These are phyloP conservation scores for Neopipo cinnamomea DNA, from an alignment of 2,113 vertebrate species.

Conservation along the genomic window DNA sequence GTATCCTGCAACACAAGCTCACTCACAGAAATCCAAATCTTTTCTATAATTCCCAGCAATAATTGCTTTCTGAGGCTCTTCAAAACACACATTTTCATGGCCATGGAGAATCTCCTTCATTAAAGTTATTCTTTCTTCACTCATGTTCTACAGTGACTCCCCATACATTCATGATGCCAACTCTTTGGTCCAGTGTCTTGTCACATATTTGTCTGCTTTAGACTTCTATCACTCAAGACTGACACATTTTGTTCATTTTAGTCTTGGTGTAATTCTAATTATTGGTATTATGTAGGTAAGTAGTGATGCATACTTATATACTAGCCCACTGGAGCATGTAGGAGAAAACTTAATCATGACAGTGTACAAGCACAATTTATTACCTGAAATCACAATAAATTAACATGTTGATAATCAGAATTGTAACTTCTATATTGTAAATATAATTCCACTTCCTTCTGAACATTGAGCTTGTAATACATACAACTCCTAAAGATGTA, in stretches of 20 bases:
- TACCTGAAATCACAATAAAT: background rate
- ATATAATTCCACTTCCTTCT: background rate
- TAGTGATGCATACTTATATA: background rate
- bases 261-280: background rate
- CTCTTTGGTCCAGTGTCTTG: background rate
- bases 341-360: background rate
- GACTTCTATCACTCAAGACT: background rate
- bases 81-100: background rate
- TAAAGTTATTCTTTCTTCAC: background rate
- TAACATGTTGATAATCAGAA: background rate
- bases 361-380: background rate
- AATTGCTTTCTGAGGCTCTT: background rate
- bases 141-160: background rate
- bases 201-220: background rate
- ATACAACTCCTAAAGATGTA: background rate
- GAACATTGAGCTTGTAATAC: background rate
- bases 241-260: background rate
- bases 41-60: background rate
- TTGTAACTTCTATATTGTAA: background rate
- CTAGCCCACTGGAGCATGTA: background rate
- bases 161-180: background rate
- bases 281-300: background rate
- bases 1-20: background rate
- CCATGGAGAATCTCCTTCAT: background rate
- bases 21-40: background rate